phyloP scores from a whole-genome alignment of 2,888 invertebrate genomes.

The Eupithecia exiguata region DNA sequence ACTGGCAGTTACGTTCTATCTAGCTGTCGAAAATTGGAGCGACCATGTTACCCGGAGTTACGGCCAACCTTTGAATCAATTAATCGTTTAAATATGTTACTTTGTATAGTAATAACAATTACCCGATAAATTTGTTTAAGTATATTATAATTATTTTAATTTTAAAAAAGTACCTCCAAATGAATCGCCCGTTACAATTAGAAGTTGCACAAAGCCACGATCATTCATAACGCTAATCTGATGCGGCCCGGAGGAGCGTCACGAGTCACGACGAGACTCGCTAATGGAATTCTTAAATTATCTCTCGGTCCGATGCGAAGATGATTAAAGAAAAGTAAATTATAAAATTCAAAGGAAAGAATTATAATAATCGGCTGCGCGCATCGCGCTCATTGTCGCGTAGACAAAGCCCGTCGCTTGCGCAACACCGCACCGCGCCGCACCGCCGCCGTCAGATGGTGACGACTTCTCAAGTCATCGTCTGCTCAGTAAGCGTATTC shows the following conservation, averaged over 20 bases:
- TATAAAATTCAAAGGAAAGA: slow-evolving; percentile 39
- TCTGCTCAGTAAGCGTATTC: neutral
- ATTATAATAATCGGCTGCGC: slow-evolving; percentile 35
- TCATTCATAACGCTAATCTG: slow-evolving; percentile 30
- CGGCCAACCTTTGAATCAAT: no score
- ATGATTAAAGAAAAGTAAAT: slow-evolving; percentile 38
- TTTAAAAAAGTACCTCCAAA: no score
- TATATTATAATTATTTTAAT: no score
- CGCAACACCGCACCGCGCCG: slow-evolving; percentile 9
- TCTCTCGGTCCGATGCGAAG: slow-evolving; percentile 30
- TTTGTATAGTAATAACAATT: no score
- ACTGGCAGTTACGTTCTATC: no score
- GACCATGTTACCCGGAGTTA: no score
- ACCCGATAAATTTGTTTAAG: no score
- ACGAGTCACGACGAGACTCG: slow-evolving; percentile 30
- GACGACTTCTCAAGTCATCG: neutral
- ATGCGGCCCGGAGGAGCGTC: slow-evolving; percentile 21
- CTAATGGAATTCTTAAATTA: slow-evolving; percentile 37
- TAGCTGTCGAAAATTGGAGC: no score
- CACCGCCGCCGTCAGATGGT: neutral
- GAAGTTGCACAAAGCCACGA: slow-evolving; percentile 29
- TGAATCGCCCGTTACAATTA: slow-evolving; percentile 1
- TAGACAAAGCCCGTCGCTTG: slow-evolving; percentile 38
- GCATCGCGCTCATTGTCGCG: slow-evolving; percentile 33
- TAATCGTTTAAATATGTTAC: no score